Percentiles rank a stretch among this genome's conserved stretches.
phyloP scores from a whole-genome alignment of 1,140 invertebrate species.

The Campoletis sonorensis region DNA sequence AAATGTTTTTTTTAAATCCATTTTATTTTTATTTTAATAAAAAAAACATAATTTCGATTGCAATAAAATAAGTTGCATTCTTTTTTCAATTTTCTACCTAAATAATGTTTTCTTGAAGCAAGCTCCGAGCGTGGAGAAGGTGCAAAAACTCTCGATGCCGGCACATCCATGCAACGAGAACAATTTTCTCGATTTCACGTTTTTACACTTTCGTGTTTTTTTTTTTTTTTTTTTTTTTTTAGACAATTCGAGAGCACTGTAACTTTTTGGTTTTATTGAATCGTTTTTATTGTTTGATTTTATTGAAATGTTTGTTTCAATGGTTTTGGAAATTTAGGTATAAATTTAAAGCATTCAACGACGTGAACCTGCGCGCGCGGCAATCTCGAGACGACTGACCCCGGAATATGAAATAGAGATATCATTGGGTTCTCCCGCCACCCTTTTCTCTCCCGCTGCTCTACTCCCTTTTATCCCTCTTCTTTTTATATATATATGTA shows the following conservation, averaged over 20 bases:
- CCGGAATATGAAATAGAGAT: slow-evolving; percentile 51
- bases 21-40: too few species aligned
- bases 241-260: background rate
- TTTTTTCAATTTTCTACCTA: slow-evolving; percentile 54
- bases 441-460: slow-evolving; percentile 37
- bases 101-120: slow-evolving; percentile 50
- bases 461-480: slow-evolving; percentile 4
- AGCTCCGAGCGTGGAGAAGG: slow-evolving; percentile 40
- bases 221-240: slow-evolving; percentile 1
- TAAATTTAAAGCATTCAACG: slow-evolving; percentile 13
- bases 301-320: slow-evolving; percentile 44
- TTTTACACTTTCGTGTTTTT: background rate
- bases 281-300: background rate
- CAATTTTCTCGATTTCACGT: background rate
- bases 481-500: background rate
- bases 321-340: background rate
- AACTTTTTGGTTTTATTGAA: background rate
- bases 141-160: slow-evolving; percentile 50
- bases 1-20: too few species aligned
- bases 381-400: slow-evolving; percentile 64
- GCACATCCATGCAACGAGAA: slow-evolving; percentile 27
- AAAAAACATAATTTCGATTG: too few species aligned
- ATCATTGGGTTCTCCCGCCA: slow-evolving; percentile 43
- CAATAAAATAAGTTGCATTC: background rate
- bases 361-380: slow-evolving; percentile 59